A percentile compares a stretch with the other conserved stretches of the same genome.
Conservation (phyloP, 2,888 invertebrate genomes). For the Acleris holmiana region DNA sequence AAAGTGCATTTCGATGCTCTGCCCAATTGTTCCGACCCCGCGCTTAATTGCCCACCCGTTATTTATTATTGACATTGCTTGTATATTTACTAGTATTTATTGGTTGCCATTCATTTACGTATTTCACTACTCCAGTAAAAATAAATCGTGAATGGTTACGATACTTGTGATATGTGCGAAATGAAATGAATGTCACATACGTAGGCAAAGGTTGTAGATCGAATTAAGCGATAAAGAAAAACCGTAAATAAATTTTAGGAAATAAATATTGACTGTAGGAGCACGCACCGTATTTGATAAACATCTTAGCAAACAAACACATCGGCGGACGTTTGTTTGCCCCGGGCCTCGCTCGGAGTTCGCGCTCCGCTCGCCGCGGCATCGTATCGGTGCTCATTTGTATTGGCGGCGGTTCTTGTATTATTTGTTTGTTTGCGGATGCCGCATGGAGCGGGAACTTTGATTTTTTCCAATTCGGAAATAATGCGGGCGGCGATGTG, state of each 20-base stretch:
- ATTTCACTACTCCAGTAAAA: slow-evolving; percentile 45
- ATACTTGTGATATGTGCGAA: slow-evolving; percentile 22
- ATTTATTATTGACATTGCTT: slow-evolving; percentile 78
- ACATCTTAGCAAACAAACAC: slow-evolving; percentile 81
- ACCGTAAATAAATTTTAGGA: slow-evolving; percentile 45
- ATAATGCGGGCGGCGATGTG: slow-evolving; percentile 76
- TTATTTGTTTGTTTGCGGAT: slow-evolving; percentile 82
- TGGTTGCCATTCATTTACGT: slow-evolving; percentile 53
- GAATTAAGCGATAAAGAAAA: slow-evolving; percentile 21
- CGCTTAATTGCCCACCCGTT: slow-evolving; percentile 76
- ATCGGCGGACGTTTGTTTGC: slow-evolving; percentile 80
- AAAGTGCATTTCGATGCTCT: slow-evolving; percentile 82
- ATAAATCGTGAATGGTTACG: slow-evolving; percentile 44
- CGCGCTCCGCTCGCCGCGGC: slow-evolving; percentile 66
- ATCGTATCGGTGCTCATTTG: slow-evolving; percentile 81
- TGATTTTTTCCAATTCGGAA: slow-evolving; percentile 82
- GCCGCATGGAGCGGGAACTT: slow-evolving; percentile 76
- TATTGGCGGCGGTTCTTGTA: slow-evolving; percentile 77
- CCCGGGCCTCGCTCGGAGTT: slow-evolving; percentile 70
- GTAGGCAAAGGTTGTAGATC: neutral
- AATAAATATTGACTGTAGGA: slow-evolving; percentile 67
- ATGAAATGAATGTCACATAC: slow-evolving; percentile 5
- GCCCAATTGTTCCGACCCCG: slow-evolving; percentile 73
- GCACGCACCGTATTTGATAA: slow-evolving; percentile 76
- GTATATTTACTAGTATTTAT: slow-evolving; percentile 65